A percentile compares a stretch with the other conserved stretches of the same genome.
Evolutionary conservation across 2,888 invertebrate species (phyloP).

Genomic region (Automeris io): DNA sequence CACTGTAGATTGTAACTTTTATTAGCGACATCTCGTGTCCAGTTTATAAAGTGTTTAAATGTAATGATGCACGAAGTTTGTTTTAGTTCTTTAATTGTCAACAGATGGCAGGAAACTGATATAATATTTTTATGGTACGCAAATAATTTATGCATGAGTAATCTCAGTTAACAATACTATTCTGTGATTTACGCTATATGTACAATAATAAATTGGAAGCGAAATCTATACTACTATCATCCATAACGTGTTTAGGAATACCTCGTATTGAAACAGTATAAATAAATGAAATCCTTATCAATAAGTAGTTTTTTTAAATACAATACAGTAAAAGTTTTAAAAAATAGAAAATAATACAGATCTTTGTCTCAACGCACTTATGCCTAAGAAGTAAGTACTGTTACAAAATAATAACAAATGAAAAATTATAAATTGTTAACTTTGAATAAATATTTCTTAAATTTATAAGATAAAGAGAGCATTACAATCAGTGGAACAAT

Average conservation of each 20-base stretch:
- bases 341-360: slow-evolving; percentile 77
- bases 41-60: too few species aligned
- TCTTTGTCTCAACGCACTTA: slow-evolving; percentile 75
- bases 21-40: too few species aligned
- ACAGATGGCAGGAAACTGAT: slow-evolving; percentile 39
- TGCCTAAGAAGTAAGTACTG: slow-evolving; percentile 62
- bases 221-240: slow-evolving; percentile 52
- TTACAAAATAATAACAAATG: slow-evolving; percentile 57
- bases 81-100: slow-evolving; percentile 31
- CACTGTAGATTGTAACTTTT: too few species aligned
- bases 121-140: slow-evolving; percentile 30
- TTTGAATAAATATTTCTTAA: slow-evolving; percentile 71
- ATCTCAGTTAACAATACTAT: slow-evolving; percentile 70
- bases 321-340: slow-evolving; percentile 67
- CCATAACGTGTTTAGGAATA: slow-evolving; percentile 66
- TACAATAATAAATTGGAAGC: slow-evolving; percentile 55
- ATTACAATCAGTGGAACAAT: slow-evolving; percentile 37
- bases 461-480: slow-evolving; percentile 58
- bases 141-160: slow-evolving; percentile 61
- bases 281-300: slow-evolving; percentile 53
- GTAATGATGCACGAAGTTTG: too few species aligned
- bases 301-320: slow-evolving; percentile 48
- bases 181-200: slow-evolving; percentile 43
- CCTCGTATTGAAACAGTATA: slow-evolving; percentile 74
- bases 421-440: slow-evolving; percentile 54